A percentile compares a stretch with the other conserved stretches of the same genome.
phyloP scores from a whole-genome alignment of 2,888 invertebrate genomes.

The Drosophila hamatofila region DNA sequence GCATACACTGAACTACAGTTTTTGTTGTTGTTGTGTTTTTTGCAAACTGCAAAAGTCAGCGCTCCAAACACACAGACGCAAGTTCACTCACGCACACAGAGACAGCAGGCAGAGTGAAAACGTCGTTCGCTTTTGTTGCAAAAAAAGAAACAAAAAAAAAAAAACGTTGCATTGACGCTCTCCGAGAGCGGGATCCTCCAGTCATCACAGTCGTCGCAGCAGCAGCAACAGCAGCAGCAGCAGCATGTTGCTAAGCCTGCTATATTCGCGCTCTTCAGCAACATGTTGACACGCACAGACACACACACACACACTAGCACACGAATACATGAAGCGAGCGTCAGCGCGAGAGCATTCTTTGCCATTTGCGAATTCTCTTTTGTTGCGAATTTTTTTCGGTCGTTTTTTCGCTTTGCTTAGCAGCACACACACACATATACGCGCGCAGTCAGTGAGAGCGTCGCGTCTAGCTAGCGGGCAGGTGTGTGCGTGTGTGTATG shows the following conservation, averaged over 20 bases:
- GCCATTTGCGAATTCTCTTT: conserved; percentile 77
- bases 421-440: conserved; percentile 17
- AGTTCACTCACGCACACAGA: conserved; percentile 6
- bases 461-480: conserved; percentile 4
- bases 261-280: conserved; percentile 35
- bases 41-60: conserved; percentile 62
- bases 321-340: not conserved
- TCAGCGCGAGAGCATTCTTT: conserved; percentile 39
- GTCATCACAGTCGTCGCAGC: conserved; percentile 21
- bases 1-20: conserved; percentile 23
- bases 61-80: conserved; percentile 35
- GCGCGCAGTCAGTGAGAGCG: conserved; percentile 6
- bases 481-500: conserved; percentile 18
- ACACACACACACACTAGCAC: not conserved
- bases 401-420: conserved; percentile 29
- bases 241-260: conserved; percentile 46
- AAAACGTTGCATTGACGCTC: conserved; percentile 48
- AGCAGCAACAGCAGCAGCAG: conserved; percentile 18
- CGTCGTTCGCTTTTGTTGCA: too few species aligned
- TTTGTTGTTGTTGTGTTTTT: conserved; percentile 32
- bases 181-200: conserved; percentile 60
- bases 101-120: too few species aligned
- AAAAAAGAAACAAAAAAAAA: too few species aligned
- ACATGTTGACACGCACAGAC: conserved; percentile 45
- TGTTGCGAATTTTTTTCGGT: conserved; percentile 56